Base-by-base conservation (phyloP, 2,797 vertebrate species). In the Carduelis carduelis region DNA sequence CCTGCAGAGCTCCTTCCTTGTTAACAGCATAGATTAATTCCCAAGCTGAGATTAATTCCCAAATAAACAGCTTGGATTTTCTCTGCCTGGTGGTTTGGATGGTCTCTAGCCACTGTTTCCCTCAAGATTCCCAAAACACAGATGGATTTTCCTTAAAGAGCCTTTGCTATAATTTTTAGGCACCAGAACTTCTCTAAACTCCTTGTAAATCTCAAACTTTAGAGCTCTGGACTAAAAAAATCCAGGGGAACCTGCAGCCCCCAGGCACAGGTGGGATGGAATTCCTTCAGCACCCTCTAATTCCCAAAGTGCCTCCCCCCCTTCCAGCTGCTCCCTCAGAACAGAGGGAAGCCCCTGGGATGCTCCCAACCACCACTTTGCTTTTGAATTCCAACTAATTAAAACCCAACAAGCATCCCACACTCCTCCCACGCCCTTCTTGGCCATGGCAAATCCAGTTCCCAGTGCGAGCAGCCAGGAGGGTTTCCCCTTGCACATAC, bases 1-100 rank as follows among this genome's bases (percentile, higher is more conserved):
- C 43, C 56, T 11, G 13, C 21, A 0, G 0, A 0, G 1, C 43
- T 83, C 65, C 32, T 28, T 44, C 43, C 66, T 35, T 2, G 0
- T 17, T 30, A 24, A 27, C 0, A 4, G 24, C 46, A 71, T 3
- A 11, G 35, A 22, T 43, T 15, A 52, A 43, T 8, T 27, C 44
- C 50, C 24, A 49, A 41, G 63, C 4, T n/a, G 35, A 53, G 53
- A 23, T 17, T 8, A 76, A 55, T 6, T 35, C 27, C 39, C 30
- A 34, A 30, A n/a, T 12, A 3, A 28, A 2, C 3, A 63, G 47
- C 56, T 66, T 11, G 15, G 9, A 34, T 39, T 34, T 32, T 8
- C 10, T 9, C 56, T 37, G 50, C 21, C 11, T 5, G 7, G 6
- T 16, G 39, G 14, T 44, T 37, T 34, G 30, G 9, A 30, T 5